phyloP scores from a whole-genome alignment of 1,140 invertebrate species.

The Augochlora pura region DNA sequence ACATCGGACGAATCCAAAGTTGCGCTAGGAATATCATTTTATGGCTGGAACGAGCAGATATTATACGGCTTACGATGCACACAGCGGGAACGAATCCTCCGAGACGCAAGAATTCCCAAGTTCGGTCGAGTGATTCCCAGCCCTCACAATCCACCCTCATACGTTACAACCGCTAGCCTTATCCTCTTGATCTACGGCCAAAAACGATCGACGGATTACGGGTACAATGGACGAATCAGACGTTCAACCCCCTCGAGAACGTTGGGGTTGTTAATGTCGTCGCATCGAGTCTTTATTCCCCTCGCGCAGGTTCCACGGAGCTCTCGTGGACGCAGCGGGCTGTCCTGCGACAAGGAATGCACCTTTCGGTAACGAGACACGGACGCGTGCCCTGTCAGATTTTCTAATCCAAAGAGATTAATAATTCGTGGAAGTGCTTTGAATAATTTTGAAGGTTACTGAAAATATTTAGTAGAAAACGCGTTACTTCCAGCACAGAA shows the following conservation, averaged over 20 bases:
- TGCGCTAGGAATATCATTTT: neutral
- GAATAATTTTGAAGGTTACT: too few relatives aligned
- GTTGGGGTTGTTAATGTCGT: constrained; percentile 21
- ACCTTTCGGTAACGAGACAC: neutral
- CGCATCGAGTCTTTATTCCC: neutral
- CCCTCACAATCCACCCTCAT: constrained; percentile 22
- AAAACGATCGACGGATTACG: constrained; percentile 46
- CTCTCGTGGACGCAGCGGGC: constrained; percentile 55
- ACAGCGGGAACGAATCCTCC: neutral
- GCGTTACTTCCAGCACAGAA: too few relatives aligned
- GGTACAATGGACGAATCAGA: constrained; percentile 55
- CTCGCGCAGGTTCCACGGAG: constrained; percentile 13
- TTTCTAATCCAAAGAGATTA: neutral
- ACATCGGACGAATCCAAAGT: too few relatives aligned
- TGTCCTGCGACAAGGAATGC: neutral
- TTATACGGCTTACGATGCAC: neutral
- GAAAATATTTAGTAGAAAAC: too few relatives aligned
- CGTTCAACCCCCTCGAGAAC: constrained; percentile 14
- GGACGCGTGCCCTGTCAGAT: neutral
- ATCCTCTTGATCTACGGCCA: constrained; percentile 53
- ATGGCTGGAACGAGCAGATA: neutral
- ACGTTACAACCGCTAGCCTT: constrained; percentile 17
- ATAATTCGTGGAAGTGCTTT: too few relatives aligned
- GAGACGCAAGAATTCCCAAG: neutral
- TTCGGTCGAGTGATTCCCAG: neutral